Evolutionary conservation across 2,797 vertebrate species (phyloP).

Genomic region (Epinephelus awoara): DNA sequence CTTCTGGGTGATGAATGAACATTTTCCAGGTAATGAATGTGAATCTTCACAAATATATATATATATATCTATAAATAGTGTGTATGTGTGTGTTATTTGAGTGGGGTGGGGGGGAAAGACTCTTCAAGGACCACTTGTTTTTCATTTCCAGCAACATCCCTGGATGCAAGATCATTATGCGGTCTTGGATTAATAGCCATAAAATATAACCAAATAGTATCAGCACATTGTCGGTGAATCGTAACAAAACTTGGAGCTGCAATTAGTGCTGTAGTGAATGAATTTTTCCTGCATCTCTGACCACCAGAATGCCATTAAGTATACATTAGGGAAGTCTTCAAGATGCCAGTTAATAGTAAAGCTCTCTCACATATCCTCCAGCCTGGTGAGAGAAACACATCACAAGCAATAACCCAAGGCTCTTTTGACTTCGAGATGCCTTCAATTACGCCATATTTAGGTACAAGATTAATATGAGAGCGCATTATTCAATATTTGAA

Average conservation of each 20-base stretch:
- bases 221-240: constrained; percentile 26
- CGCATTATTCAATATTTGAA: constrained; percentile 37
- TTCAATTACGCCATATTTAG: constrained; percentile 12
- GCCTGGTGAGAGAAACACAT: constrained; percentile 22
- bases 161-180: constrained; percentile 25
- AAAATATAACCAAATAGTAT: constrained; percentile 43
- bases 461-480: constrained; percentile 9
- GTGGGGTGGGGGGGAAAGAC: neutral
- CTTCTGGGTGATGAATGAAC: neutral
- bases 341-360: constrained; percentile 32
- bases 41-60: constrained; percentile 18
- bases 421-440: constrained; percentile 24
- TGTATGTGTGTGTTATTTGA: neutral
- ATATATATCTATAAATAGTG: too few relatives aligned
- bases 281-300: constrained; percentile 34
- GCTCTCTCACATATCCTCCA: constrained; percentile 13
- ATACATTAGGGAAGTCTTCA: constrained; percentile 45
- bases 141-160: constrained; percentile 36
- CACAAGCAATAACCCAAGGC: constrained; percentile 24
- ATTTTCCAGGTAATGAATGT: neutral
- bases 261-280: constrained; percentile 36
- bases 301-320: constrained; percentile 25
- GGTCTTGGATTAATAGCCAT: constrained; percentile 43
- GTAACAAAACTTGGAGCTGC: constrained; percentile 36
- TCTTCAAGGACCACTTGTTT: constrained; percentile 51